A percentile compares a stretch with the other conserved stretches of the same genome.
Evolutionary conservation across 2,797 vertebrate species (phyloP).

Genomic region (Melanotaenia trifasciata): DNA sequence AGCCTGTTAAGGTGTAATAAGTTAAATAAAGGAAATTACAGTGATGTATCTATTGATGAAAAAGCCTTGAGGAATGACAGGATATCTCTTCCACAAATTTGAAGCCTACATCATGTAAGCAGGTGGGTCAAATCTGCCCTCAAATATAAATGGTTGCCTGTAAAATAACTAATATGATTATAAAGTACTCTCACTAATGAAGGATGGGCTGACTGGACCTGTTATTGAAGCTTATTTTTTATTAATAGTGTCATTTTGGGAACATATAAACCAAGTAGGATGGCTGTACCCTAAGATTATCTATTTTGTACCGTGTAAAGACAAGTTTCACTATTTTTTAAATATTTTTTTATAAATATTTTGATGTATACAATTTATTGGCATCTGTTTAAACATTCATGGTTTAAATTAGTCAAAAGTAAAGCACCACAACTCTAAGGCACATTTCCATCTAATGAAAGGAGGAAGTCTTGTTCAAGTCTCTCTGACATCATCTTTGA

Average conservation of each 20-base stretch:
- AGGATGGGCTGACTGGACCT: background rate
- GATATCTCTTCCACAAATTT: background rate
- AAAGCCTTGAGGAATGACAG: background rate
- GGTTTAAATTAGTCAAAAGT: no score
- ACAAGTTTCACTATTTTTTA: background rate
- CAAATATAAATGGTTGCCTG: background rate
- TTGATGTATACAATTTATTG: no score
- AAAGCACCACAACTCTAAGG: no score
- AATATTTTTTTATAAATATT: background rate
- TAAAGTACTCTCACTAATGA: background rate
- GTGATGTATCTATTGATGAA: background rate
- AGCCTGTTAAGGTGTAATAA: no score
- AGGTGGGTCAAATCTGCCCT: background rate
- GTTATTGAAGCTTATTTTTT: slow-evolving; percentile 1
- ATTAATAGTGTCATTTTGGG: slow-evolving; percentile 10
- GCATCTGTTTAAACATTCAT: no score
- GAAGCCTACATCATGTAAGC: background rate
- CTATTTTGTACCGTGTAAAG: background rate
- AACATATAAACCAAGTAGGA: slow-evolving; percentile 2
- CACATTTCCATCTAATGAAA: no score
- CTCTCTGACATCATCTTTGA: no score
- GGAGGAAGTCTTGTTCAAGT: no score
- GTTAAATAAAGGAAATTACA: background rate
- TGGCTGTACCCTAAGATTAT: background rate
- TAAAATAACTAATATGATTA: background rate